Evolutionary conservation across 2,113 vertebrate genomes (phyloP).

Genomic region (Lanius collurio): DNA sequence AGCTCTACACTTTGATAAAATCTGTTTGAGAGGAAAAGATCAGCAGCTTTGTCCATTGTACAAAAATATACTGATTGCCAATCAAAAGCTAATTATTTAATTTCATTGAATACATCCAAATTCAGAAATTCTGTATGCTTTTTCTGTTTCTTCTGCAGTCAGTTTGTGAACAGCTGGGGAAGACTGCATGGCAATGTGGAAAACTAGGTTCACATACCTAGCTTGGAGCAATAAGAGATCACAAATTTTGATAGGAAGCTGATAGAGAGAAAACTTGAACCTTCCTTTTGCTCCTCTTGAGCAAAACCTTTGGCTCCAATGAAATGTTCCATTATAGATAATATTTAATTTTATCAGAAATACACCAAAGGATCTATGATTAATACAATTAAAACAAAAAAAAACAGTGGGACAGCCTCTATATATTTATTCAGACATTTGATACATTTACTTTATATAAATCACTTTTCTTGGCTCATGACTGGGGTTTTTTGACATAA

Average conservation of each 20-base stretch:
- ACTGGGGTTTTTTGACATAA: background rate
- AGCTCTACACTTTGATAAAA: background rate
- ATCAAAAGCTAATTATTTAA: background rate
- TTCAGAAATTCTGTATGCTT: background rate
- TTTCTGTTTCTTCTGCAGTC: background rate
- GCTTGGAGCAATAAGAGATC: background rate
- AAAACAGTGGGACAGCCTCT: background rate
- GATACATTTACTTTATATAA: background rate
- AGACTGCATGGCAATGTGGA: background rate
- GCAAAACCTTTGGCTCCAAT: background rate
- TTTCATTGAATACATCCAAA: background rate
- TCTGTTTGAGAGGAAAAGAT: background rate
- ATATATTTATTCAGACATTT: background rate
- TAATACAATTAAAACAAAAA: background rate
- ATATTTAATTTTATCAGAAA: background rate
- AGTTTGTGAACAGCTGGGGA: background rate
- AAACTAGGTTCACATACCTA: background rate
- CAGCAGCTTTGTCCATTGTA: background rate
- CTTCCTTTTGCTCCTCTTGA: background rate
- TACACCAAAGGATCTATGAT: background rate
- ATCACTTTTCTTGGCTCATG: background rate
- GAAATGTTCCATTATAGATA: background rate
- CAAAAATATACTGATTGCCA: background rate
- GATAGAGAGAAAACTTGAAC: background rate
- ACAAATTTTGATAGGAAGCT: background rate